Evolutionary conservation across 2,113 vertebrate genomes (phyloP).

Genomic region (Hippocampus comes): DNA sequence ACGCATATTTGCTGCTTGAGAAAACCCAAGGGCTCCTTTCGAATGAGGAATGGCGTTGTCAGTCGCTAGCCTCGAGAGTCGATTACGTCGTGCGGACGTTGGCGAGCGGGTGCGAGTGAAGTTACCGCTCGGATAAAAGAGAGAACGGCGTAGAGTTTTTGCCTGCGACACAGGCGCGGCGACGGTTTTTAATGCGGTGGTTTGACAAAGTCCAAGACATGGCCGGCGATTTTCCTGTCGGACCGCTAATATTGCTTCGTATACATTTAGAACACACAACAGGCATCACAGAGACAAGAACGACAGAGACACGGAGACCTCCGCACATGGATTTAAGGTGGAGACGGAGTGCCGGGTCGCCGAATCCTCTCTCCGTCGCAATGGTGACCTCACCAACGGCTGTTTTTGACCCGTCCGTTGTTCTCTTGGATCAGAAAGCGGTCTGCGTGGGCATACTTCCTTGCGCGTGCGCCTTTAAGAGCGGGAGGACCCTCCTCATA

Average conservation of each 20-base stretch:
- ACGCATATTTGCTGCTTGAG: conserved; percentile 12
- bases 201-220: conserved; percentile 35
- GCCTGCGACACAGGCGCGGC: conserved; percentile 43
- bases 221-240: conserved; percentile 28
- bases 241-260: conserved; percentile 57
- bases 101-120: conserved; percentile 4
- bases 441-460: not conserved
- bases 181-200: conserved; percentile 33
- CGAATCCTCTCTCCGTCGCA: conserved; percentile 13
- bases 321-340: conserved; percentile 9
- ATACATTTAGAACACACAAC: conserved; percentile 59
- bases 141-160: conserved; percentile 22
- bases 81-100: conserved; percentile 12
- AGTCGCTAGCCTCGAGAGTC: not conserved
- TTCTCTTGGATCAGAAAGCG: conserved; percentile 3
- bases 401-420: not conserved
- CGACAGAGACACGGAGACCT: conserved; percentile 17
- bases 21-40: conserved; percentile 13
- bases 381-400: conserved; percentile 8
- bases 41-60: conserved; percentile 10
- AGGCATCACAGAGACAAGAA: conserved; percentile 44
- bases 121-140: conserved; percentile 28
- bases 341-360: not conserved
- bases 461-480: no score
- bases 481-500: conserved; percentile 14